Conservation (phyloP, 2,888 invertebrate genomes). For the Ophion obscuratus region DNA sequence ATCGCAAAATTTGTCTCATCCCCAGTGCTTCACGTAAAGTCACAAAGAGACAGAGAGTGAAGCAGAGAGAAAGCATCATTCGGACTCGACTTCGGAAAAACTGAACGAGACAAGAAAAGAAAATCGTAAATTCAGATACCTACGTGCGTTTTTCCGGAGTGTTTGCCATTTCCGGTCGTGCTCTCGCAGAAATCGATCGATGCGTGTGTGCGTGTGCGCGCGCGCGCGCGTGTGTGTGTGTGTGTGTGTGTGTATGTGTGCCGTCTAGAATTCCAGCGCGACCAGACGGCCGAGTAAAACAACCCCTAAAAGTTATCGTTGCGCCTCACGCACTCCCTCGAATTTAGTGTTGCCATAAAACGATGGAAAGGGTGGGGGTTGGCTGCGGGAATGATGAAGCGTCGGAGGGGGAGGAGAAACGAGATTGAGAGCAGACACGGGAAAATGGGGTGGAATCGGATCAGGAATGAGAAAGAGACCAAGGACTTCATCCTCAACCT, state of each 20-base stretch:
- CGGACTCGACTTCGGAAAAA: too few relatives aligned
- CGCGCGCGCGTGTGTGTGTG: too few relatives aligned
- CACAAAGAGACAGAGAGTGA: too few relatives aligned
- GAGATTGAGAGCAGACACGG: conserved; percentile 53
- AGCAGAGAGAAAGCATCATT: too few relatives aligned
- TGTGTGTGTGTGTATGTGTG: background rate
- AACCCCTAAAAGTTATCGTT: conserved; percentile 53
- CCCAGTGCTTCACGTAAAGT: too few relatives aligned
- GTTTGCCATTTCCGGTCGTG: background rate
- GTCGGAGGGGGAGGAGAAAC: conserved; percentile 18
- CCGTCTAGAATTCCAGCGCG: background rate
- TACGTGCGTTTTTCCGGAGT: background rate
- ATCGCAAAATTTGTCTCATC: too few relatives aligned
- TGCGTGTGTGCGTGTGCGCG: too few relatives aligned
- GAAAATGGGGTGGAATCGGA: conserved; percentile 24
- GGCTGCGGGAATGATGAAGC: background rate
- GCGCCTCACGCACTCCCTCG: conserved; percentile 50
- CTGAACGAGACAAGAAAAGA: background rate
- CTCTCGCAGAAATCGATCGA: background rate
- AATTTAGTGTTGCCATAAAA: conserved; percentile 67
- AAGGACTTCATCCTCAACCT: conserved; percentile 8
- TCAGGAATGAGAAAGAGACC: conserved; percentile 33
- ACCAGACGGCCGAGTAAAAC: background rate
- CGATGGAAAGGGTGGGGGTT: conserved; percentile 43
- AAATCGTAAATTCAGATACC: background rate